These are phyloP conservation scores for Acrocephalus arundinaceus DNA, from an alignment of 2,113 vertebrate genomes.

Conservation along the genomic window DNA sequence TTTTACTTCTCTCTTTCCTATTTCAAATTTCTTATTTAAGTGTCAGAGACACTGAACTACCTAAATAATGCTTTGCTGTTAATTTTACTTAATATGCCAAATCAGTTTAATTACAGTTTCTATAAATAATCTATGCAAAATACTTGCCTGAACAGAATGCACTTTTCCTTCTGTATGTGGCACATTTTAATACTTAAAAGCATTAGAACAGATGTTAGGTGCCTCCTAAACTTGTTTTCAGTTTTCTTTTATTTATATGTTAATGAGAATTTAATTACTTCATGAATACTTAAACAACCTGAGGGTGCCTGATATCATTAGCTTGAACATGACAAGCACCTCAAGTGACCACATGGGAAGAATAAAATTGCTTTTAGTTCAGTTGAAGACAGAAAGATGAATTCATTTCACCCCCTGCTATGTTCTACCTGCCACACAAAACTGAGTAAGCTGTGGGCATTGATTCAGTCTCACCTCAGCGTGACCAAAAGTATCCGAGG, in stretches of 20 bases:
- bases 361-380: slow-evolving; percentile 83
- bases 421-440: slow-evolving; percentile 73
- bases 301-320: slow-evolving; percentile 86
- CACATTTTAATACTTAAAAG: slow-evolving; percentile 83
- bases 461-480: slow-evolving; percentile 55
- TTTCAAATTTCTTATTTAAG: slow-evolving; percentile 57
- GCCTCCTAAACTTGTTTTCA: slow-evolving; percentile 83
- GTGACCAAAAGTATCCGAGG: slow-evolving; percentile 30
- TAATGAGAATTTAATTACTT: slow-evolving; percentile 92
- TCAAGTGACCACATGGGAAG: slow-evolving; percentile 86
- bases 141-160: slow-evolving; percentile 73
- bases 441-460: slow-evolving; percentile 46
- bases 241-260: slow-evolving; percentile 89
- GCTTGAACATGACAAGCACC: slow-evolving; percentile 84
- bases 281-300: slow-evolving; percentile 87
- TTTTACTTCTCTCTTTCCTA: slow-evolving; percentile 13
- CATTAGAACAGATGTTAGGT: slow-evolving; percentile 86
- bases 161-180: slow-evolving; percentile 73
- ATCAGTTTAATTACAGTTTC: slow-evolving; percentile 79
- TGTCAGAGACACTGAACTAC: slow-evolving; percentile 42
- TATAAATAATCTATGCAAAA: slow-evolving; percentile 80
- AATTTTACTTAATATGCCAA: slow-evolving; percentile 74
- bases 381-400: slow-evolving; percentile 78
- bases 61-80: slow-evolving; percentile 64
- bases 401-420: slow-evolving; percentile 80